A percentile compares a stretch with the other conserved stretches of the same genome.
Evolutionary conservation across 1,140 invertebrate species (phyloP).

Genomic region (Sinella curviseta): DNA sequence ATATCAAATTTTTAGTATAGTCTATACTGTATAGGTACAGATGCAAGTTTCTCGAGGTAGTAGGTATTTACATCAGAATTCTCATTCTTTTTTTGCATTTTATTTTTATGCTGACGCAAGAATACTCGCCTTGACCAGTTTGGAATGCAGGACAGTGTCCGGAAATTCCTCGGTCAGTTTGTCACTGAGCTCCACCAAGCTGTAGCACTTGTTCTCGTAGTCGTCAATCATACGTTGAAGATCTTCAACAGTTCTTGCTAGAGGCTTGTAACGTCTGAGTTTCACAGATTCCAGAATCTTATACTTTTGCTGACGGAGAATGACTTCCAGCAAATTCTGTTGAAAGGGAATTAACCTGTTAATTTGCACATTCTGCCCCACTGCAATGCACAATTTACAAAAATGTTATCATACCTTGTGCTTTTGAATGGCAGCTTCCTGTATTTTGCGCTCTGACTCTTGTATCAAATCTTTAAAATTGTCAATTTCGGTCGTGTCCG

Average conservation of each 20-base stretch:
- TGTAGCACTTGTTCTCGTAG: slow-evolving; percentile 37
- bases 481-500: slow-evolving; percentile 27
- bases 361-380: too few relatives aligned
- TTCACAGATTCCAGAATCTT: slow-evolving; percentile 45
- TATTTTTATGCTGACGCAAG: neutral
- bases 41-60: too few relatives aligned
- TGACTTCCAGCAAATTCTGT: slow-evolving; percentile 45
- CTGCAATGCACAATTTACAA: too few relatives aligned
- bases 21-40: too few relatives aligned
- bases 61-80: too few relatives aligned
- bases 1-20: too few relatives aligned
- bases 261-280: slow-evolving; percentile 36
- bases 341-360: neutral
- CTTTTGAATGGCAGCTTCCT: slow-evolving; percentile 41
- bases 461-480: slow-evolving; percentile 37
- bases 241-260: slow-evolving; percentile 35
- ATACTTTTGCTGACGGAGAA: slow-evolving; percentile 46
- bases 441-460: slow-evolving; percentile 39
- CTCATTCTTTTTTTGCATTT: too few relatives aligned
- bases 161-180: slow-evolving; percentile 38
- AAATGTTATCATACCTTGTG: too few relatives aligned
- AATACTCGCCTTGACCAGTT: slow-evolving; percentile 46
- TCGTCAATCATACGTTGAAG: slow-evolving; percentile 50
- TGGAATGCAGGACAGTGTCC: slow-evolving; percentile 38
- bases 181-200: slow-evolving; percentile 43